A percentile compares a stretch with the other conserved stretches of the same genome.
Conservation (phyloP, 2,113 vertebrate species). For the Xyliphius kryptos region DNA sequence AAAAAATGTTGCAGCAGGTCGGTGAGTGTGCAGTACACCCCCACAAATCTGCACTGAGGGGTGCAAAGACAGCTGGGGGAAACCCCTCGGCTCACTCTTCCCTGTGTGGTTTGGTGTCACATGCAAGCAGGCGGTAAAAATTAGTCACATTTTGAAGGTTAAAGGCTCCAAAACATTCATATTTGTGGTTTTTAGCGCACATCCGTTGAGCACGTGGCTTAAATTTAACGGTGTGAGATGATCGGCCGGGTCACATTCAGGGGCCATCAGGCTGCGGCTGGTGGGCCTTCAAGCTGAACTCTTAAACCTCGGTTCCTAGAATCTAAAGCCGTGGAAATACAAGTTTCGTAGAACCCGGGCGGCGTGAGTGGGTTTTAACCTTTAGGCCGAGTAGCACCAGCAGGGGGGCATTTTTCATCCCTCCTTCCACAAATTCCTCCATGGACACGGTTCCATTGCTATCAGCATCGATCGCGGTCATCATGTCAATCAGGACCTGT, state of each 20-base stretch:
- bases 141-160: not conserved
- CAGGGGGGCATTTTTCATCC: constrained; percentile 82
- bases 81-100: constrained; percentile 56
- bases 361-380: constrained; percentile 42
- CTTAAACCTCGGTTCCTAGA: no score
- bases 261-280: no score
- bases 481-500: constrained; percentile 91
- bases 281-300: no score
- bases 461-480: constrained; percentile 82
- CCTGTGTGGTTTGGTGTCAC: constrained; percentile 23
- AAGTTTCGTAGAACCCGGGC: no score
- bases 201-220: no score
- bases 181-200: no score
- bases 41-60: constrained; percentile 40
- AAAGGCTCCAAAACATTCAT: not conserved
- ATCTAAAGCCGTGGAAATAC: no score
- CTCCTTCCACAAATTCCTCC: constrained; percentile 84
- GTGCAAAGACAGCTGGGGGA: constrained; percentile 58
- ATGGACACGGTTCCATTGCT: constrained; percentile 78
- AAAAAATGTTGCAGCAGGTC: constrained; percentile 39
- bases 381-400: constrained; percentile 86
- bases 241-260: no score
- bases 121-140: not conserved
- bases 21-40: constrained; percentile 38
- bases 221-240: no score